Conservation (phyloP, 2,797 vertebrate genomes). For the Luscinia luscinia region DNA sequence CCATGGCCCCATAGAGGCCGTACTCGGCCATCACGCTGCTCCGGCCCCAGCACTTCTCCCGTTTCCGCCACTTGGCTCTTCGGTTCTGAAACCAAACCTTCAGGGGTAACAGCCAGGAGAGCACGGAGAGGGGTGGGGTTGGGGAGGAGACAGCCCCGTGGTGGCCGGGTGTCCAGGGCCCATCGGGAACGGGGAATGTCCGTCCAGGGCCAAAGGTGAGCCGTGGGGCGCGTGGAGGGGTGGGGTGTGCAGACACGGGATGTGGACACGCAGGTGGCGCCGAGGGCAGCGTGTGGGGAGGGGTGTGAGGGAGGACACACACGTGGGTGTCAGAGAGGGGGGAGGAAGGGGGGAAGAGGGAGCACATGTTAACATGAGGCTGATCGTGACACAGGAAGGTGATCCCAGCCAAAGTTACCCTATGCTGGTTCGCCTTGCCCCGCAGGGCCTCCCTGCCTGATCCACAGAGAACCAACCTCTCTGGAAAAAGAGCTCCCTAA, state of each 20-base stretch:
- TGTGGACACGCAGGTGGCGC: not conserved
- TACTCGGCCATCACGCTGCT: constrained; percentile 91
- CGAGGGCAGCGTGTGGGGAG: not conserved
- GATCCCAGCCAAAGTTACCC: not conserved
- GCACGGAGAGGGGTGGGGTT: constrained; percentile 36
- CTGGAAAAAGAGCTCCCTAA: not conserved
- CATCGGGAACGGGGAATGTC: fast-evolving
- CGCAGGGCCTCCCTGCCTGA: not conserved
- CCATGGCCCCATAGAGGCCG: constrained; percentile 89
- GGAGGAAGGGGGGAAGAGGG: constrained; percentile 18
- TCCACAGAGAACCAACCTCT: not conserved
- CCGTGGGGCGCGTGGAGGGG: not conserved
- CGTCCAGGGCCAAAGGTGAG: not conserved
- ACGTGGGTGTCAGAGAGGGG: constrained; percentile 18
- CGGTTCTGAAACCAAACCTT: constrained; percentile 93
- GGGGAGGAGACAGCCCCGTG: not conserved
- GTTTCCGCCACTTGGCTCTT: constrained; percentile 89
- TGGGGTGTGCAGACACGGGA: not conserved
- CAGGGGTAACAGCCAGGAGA: constrained; percentile 48
- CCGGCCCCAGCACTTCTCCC: constrained; percentile 89
- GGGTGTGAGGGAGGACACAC: not conserved
- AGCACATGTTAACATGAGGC: not conserved
- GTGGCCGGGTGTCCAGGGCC: fast-evolving
- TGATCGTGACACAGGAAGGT: not conserved
- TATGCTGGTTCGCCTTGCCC: fast-evolving